These are phyloP conservation scores for Drosophila nikananu DNA, from an alignment of 1,140 invertebrate genomes.

Conservation along the genomic window DNA sequence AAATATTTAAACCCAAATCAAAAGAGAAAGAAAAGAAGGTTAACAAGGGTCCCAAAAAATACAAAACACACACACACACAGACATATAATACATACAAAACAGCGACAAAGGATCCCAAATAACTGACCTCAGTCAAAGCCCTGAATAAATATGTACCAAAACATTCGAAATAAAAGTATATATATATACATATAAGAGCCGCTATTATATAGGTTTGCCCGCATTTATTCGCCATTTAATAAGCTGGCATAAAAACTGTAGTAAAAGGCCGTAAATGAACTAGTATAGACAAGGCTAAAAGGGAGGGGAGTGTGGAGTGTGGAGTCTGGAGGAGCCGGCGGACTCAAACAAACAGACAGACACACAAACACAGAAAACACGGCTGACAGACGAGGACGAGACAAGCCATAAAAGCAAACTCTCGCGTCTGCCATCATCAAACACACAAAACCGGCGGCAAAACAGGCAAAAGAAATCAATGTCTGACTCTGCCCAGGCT, in stretches of 20 bases:
- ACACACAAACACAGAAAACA: background rate
- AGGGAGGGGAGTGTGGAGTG: background rate
- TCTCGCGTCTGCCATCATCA: conserved; percentile 7
- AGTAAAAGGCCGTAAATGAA: conserved; percentile 81
- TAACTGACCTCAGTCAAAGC: conserved; percentile 74
- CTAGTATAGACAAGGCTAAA: conserved; percentile 53
- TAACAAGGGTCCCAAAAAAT: conserved; percentile 52
- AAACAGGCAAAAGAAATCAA: conserved; percentile 61
- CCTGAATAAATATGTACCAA: conserved; percentile 37
- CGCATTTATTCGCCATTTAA: conserved; percentile 77
- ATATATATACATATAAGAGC: conserved; percentile 8
- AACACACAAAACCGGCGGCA: background rate
- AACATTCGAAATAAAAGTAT: conserved; percentile 32
- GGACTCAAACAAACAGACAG: conserved; percentile 7
- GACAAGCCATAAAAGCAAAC: conserved; percentile 66
- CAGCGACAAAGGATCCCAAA: conserved; percentile 33
- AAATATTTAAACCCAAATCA: conserved; percentile 72
- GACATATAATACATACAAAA: conserved; percentile 1
- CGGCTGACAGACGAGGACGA: conserved; percentile 35
- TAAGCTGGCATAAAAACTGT: conserved; percentile 80
- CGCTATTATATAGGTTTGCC: conserved; percentile 47
- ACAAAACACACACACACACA: conserved; percentile 22
- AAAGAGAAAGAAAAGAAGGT: conserved; percentile 58
- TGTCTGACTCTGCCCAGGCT: conserved; percentile 46
- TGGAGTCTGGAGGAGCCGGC: background rate